phyloP scores from a whole-genome alignment of 2,797 vertebrate genomes.

The Bufotes viridis region DNA sequence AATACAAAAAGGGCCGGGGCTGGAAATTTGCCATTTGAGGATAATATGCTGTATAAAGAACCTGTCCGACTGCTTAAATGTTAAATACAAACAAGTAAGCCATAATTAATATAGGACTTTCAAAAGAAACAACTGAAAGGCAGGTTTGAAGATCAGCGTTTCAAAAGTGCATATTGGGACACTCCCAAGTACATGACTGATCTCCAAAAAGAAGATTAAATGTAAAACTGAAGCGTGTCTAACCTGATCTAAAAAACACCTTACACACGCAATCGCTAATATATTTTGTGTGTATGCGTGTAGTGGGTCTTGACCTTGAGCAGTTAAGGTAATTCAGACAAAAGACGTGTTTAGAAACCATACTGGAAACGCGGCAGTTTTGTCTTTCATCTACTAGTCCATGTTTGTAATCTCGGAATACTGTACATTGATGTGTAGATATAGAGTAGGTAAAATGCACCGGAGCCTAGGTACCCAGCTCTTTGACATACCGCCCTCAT shows the following conservation, averaged over 20 bases:
- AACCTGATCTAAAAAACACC: background rate
- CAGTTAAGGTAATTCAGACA: background rate
- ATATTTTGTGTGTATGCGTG: background rate
- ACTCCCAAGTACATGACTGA: constrained; percentile 44
- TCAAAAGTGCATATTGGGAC: constrained; percentile 30
- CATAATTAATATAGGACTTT: constrained; percentile 47
- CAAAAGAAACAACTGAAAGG: constrained; percentile 45
- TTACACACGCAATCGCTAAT: background rate
- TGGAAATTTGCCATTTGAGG: constrained; percentile 33
- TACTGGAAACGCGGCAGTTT: background rate
- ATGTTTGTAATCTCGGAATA: background rate
- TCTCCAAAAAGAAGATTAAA: constrained; percentile 42
- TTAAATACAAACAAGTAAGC: constrained; percentile 47
- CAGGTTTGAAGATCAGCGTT: constrained; percentile 46
- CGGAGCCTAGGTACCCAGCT: too few relatives aligned
- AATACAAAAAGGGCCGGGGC: background rate
- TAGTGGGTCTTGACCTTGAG: background rate
- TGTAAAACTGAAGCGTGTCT: background rate
- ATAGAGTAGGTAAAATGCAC: too few relatives aligned
- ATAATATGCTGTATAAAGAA: constrained; percentile 38
- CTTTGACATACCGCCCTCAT: too few relatives aligned
- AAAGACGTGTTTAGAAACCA: background rate
- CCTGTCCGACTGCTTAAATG: constrained; percentile 49
- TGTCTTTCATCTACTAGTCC: background rate
- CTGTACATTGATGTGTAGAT: too few relatives aligned